Conservation (phyloP, 53 echinoderm and acorn worm species). For the Stichopus horrens region DNA sequence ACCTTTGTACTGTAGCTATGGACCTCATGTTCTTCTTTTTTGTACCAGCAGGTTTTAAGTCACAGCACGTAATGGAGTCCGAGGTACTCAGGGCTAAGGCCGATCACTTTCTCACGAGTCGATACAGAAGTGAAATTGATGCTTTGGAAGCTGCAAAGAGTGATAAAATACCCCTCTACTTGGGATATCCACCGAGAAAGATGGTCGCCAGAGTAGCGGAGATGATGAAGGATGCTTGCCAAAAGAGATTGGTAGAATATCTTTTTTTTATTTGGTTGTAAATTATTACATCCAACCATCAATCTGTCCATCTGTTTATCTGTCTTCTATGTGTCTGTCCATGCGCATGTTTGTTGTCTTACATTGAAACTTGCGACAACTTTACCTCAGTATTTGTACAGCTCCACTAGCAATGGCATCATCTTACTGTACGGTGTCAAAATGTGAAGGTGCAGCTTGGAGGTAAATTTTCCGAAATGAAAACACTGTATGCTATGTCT, state of each 20-base stretch:
- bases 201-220: background rate
- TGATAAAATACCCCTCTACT: background rate
- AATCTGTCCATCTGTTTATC: background rate
- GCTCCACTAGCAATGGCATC: too few species aligned
- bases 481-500: too few species aligned
- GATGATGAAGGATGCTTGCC: constrained; percentile 5
- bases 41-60: too few species aligned
- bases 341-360: background rate
- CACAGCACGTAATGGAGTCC: too few species aligned
- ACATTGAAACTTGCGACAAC: background rate
- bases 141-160: background rate
- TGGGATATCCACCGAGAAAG: background rate
- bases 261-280: too few species aligned
- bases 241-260: background rate
- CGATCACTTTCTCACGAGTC: background rate
- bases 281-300: background rate
- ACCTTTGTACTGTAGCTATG: too few species aligned
- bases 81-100: background rate
- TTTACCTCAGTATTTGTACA: too few species aligned
- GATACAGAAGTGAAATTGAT: background rate
- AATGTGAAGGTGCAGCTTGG: too few species aligned
- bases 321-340: background rate
- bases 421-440: too few species aligned
- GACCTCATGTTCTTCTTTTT: too few species aligned
- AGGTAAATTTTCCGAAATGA: too few species aligned